phyloP scores from a whole-genome alignment of 1,140 invertebrate species.

The Neodiprion fabricii region DNA sequence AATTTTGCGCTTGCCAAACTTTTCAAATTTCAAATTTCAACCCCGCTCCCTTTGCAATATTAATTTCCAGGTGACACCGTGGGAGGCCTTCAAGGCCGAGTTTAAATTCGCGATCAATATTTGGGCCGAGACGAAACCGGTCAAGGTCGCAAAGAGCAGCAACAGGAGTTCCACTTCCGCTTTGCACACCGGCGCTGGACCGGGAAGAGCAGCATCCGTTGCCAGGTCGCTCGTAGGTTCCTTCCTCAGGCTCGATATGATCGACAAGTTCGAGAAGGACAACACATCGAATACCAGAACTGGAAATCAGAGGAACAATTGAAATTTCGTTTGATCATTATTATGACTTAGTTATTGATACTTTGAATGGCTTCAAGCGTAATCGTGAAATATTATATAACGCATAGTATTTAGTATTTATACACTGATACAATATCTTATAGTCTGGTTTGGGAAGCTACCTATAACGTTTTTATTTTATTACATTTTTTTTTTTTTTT shows the following conservation, averaged over 20 bases:
- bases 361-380: too few relatives aligned
- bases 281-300: constrained; percentile 40
- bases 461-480: too few relatives aligned
- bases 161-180: constrained; percentile 26
- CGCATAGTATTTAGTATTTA: too few relatives aligned
- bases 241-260: constrained; percentile 46
- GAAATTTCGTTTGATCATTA: too few relatives aligned
- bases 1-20: too few relatives aligned
- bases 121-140: constrained; percentile 68
- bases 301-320: constrained; percentile 35
- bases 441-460: too few relatives aligned
- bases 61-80: constrained; percentile 64
- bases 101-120: constrained; percentile 69
- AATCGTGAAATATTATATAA: too few relatives aligned
- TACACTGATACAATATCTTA: too few relatives aligned
- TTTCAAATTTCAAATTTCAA: not conserved
- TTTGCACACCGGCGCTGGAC: not conserved
- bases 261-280: constrained; percentile 52
- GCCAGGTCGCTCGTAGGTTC: constrained; percentile 50
- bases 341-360: too few relatives aligned
- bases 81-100: constrained; percentile 69
- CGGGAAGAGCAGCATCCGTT: constrained; percentile 37
- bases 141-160: constrained; percentile 52
- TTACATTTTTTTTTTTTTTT: too few relatives aligned
- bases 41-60: not conserved